Conservation (phyloP, 2,888 invertebrate species). For the Leptinotarsa rubiginosa region DNA sequence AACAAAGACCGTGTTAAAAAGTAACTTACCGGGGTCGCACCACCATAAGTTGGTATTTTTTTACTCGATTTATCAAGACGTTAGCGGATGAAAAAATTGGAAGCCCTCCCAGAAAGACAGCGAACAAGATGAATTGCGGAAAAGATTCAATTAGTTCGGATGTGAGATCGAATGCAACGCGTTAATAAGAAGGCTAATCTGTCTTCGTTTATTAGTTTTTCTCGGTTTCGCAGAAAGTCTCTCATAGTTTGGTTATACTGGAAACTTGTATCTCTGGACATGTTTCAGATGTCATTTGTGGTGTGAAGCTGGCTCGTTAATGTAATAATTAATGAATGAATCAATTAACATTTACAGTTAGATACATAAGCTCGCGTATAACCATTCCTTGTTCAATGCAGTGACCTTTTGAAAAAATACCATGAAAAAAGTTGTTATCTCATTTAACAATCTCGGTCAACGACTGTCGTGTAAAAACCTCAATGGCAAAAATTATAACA, state of each 20-base stretch:
- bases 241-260: conserved; percentile 2
- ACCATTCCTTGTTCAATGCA: too few relatives aligned
- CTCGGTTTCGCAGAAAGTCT: conserved; percentile 34
- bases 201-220: conserved; percentile 60
- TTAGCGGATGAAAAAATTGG: conserved; percentile 22
- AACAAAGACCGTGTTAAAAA: conserved; percentile 8
- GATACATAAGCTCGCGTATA: too few relatives aligned
- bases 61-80: conserved; percentile 25
- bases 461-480: too few relatives aligned
- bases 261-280: not conserved
- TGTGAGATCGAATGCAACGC: conserved; percentile 58
- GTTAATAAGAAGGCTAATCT: conserved; percentile 61
- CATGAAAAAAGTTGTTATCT: too few relatives aligned
- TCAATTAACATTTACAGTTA: too few relatives aligned
- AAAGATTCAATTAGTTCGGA: conserved; percentile 58
- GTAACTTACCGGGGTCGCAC: not conserved
- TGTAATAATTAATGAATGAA: too few relatives aligned
- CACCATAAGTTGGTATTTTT: conserved; percentile 29
- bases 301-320: not conserved
- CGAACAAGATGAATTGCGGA: conserved; percentile 61
- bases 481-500: too few relatives aligned
- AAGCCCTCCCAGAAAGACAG: conserved; percentile 18
- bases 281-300: not conserved
- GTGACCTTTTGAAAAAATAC: too few relatives aligned
- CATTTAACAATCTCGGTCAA: too few relatives aligned